Conservation (phyloP, 2,797 vertebrate species). For the Somateria mollissima region DNA sequence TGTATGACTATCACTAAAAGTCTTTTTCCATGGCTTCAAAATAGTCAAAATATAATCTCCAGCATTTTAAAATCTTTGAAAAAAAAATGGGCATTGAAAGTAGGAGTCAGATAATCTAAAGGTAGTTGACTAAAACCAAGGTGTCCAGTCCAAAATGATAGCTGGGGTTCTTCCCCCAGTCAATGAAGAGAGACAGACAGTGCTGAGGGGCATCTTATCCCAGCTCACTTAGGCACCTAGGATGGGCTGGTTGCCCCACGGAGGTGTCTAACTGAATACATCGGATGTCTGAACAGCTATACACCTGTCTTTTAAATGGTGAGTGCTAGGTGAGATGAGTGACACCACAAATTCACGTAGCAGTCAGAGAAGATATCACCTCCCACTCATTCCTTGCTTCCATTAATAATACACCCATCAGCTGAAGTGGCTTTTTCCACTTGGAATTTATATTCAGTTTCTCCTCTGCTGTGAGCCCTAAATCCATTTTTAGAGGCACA, state of each 20-base stretch:
- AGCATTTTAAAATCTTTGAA: background rate
- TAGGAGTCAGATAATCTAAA: background rate
- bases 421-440: background rate
- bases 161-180: background rate
- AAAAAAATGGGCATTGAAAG: background rate
- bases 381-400: background rate
- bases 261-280: background rate
- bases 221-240: background rate
- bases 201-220: background rate
- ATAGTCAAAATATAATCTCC: background rate
- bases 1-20: background rate
- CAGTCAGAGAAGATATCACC: background rate
- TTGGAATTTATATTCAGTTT: background rate
- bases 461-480: background rate
- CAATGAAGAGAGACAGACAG: background rate
- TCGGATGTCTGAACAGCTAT: background rate
- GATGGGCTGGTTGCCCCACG: background rate
- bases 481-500: background rate
- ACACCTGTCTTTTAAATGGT: background rate
- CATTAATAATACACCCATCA: background rate
- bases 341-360: background rate
- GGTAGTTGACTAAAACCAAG: background rate
- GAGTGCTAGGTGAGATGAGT: background rate
- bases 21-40: background rate
- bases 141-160: background rate